Conservation (phyloP, 2,113 vertebrate species). For the Scomber japonicus region DNA sequence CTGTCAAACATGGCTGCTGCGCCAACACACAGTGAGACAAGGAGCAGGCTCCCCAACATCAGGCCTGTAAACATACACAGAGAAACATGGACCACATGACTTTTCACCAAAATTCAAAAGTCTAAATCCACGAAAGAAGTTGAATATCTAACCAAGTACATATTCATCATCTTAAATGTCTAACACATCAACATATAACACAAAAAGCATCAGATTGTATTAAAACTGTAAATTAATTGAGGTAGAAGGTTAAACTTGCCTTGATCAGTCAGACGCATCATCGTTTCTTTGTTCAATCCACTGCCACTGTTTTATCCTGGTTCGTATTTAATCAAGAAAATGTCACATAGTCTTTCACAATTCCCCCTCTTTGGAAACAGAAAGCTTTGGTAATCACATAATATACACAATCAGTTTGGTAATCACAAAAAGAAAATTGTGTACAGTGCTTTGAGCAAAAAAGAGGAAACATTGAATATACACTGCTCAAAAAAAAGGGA, state of each 20-base stretch:
- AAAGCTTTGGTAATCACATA: rapidly evolving
- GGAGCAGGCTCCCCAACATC: constrained; percentile 65
- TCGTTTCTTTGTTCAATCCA: not conserved
- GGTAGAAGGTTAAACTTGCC: constrained; percentile 25
- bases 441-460: too few species aligned
- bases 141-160: too few species aligned
- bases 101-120: too few species aligned
- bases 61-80: constrained; percentile 52
- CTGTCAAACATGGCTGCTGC: constrained; percentile 65
- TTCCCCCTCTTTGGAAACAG: constrained; percentile 38
- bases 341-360: constrained; percentile 40
- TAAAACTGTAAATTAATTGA: rapidly evolving
- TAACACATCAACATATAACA: not conserved
- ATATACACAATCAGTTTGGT: too few species aligned
- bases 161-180: rapidly evolving
- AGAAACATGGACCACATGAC: not conserved
- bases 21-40: constrained; percentile 42
- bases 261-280: constrained; percentile 30
- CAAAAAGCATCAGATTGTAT: rapidly evolving
- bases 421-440: too few species aligned
- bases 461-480: rapidly evolving
- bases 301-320: not conserved
- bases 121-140: too few species aligned
- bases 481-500: too few species aligned
- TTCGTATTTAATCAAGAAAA: not conserved